Conservation (phyloP, 2,797 vertebrate species). For the Strix occidentalis region DNA sequence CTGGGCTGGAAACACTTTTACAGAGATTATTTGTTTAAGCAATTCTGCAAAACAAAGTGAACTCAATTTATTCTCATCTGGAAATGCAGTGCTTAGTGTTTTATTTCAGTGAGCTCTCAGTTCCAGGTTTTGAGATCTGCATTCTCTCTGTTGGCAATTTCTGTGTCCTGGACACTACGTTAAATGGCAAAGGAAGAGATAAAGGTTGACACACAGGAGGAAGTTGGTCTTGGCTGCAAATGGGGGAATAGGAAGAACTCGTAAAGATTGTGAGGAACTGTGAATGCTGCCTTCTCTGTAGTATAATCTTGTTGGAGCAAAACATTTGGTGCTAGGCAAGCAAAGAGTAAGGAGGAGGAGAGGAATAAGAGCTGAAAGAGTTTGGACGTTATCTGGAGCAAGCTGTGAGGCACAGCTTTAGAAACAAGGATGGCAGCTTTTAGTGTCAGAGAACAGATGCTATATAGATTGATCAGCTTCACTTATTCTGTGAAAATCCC, state of each 20-base stretch:
- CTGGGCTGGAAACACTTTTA: not conserved
- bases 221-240: not conserved
- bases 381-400: constrained; percentile 44
- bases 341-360: constrained; percentile 47
- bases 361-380: not conserved
- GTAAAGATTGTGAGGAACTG: not conserved
- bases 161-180: not conserved
- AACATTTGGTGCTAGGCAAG: constrained; percentile 56
- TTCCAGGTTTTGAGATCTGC: not conserved
- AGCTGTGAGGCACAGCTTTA: constrained; percentile 64
- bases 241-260: not conserved
- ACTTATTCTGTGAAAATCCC: not conserved
- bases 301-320: constrained; percentile 31
- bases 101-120: not conserved
- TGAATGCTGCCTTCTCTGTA: not conserved
- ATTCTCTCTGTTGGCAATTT: not conserved
- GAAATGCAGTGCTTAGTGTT: not conserved
- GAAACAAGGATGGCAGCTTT: constrained; percentile 43
- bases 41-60: not conserved
- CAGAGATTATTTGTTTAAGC: not conserved
- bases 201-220: not conserved
- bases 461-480: not conserved
- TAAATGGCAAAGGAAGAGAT: not conserved
- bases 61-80: not conserved
- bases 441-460: constrained; percentile 9